Evolutionary conservation across 2,888 invertebrate species (phyloP).

Genomic region (Phymatocera aterrima): DNA sequence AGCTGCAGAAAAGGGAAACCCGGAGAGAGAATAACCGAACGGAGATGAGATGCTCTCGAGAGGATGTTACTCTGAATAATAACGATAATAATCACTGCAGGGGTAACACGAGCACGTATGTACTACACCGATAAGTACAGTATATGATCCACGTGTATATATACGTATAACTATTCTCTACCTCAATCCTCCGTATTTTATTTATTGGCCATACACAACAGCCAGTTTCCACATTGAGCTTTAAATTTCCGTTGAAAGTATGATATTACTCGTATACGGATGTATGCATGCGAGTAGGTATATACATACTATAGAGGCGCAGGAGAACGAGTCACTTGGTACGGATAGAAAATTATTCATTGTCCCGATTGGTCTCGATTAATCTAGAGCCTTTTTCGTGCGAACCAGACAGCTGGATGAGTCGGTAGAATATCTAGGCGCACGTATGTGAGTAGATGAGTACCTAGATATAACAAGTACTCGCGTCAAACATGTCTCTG

Average conservation of each 20-base stretch:
- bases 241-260: neutral
- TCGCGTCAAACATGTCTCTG: neutral
- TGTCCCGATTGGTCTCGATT: no score
- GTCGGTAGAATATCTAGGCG: neutral
- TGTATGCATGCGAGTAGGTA: no score
- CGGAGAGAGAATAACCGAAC: no score
- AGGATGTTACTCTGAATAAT: no score
- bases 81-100: no score
- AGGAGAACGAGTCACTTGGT: neutral
- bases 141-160: neutral
- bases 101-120: no score
- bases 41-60: no score
- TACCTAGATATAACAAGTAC: no score
- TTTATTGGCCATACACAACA: conserved; percentile 7
- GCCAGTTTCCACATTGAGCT: neutral
- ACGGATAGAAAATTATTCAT: conserved; percentile 34
- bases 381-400: neutral
- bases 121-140: neutral
- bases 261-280: neutral
- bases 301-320: no score
- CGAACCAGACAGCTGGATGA: neutral
- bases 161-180: neutral
- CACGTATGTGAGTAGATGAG: neutral
- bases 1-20: no score
- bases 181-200: neutral